Percentiles rank a stretch among this genome's conserved stretches.
Conservation (phyloP, 2,113 vertebrate species). For the Lampris megalopsis region DNA sequence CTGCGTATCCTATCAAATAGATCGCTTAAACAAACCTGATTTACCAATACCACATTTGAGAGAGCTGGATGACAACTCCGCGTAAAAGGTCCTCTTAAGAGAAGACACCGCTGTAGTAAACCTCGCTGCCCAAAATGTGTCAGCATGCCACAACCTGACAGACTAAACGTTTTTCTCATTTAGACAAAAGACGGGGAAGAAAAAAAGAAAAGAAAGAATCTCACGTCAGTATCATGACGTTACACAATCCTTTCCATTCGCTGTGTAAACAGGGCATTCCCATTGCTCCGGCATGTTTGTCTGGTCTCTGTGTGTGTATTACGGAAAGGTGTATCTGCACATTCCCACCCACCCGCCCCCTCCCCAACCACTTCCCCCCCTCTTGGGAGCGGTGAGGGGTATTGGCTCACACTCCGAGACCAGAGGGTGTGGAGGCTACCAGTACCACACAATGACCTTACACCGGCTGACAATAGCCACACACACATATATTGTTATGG, state of each 20-base stretch:
- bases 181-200: neutral
- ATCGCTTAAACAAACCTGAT: neutral
- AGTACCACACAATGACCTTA: slow-evolving; percentile 65
- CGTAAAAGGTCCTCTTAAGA: too few species aligned
- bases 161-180: neutral
- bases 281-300: slow-evolving; percentile 10
- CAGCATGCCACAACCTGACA: too few species aligned
- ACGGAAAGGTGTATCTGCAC: slow-evolving; percentile 43
- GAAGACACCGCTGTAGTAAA: too few species aligned
- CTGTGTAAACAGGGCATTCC: slow-evolving; percentile 35
- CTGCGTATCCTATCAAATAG: neutral
- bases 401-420: slow-evolving; percentile 61
- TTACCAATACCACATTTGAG: too few species aligned
- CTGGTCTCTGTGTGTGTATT: slow-evolving; percentile 30
- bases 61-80: too few species aligned
- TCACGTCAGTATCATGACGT: neutral
- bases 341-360: slow-evolving; percentile 54
- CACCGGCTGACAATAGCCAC: slow-evolving; percentile 70
- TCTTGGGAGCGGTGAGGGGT: slow-evolving; percentile 54
- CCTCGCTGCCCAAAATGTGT: too few species aligned
- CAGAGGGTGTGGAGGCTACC: slow-evolving; percentile 63
- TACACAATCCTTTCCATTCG: slow-evolving; percentile 22
- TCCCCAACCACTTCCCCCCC: neutral
- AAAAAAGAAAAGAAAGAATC: neutral
- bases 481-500: slow-evolving; percentile 67